Percentiles rank a stretch among this genome's conserved stretches.
Conservation (phyloP, 2,888 invertebrate genomes). For the Perizoma flavofasciatum region DNA sequence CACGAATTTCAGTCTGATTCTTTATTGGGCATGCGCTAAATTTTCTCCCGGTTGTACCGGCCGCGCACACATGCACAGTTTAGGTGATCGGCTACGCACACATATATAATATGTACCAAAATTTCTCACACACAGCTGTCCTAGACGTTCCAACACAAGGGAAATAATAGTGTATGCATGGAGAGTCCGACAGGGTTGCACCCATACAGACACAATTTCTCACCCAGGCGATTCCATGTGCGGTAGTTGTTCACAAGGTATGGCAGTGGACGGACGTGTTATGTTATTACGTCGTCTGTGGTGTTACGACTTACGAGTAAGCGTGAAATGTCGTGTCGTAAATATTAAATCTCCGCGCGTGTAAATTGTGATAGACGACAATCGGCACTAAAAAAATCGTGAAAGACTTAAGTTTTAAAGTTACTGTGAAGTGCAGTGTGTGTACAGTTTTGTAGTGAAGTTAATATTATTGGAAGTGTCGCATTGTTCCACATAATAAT, state of each 20-base stretch:
- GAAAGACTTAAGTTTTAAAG: slow-evolving; percentile 21
- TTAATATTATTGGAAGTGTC: slow-evolving; percentile 10
- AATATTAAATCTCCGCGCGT: slow-evolving; percentile 30
- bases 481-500: slow-evolving; percentile 18
- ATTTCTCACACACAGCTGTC: slow-evolving; percentile 55
- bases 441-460: slow-evolving; percentile 21
- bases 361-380: slow-evolving; percentile 24
- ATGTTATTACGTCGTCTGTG: background rate
- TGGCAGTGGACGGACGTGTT: slow-evolving; percentile 36
- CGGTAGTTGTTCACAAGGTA: slow-evolving; percentile 60
- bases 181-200: slow-evolving; percentile 41
- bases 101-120: slow-evolving; percentile 44
- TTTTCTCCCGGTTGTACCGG: slow-evolving; percentile 53
- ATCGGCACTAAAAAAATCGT: slow-evolving; percentile 33
- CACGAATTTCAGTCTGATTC: slow-evolving; percentile 60
- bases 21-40: slow-evolving; percentile 61
- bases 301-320: background rate
- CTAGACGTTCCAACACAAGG: slow-evolving; percentile 58
- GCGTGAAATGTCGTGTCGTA: slow-evolving; percentile 16
- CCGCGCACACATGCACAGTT: slow-evolving; percentile 51
- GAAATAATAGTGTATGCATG: slow-evolving; percentile 38
- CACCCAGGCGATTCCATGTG: slow-evolving; percentile 67
- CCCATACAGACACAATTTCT: slow-evolving; percentile 55
- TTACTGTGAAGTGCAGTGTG: slow-evolving; percentile 30
- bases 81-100: slow-evolving; percentile 64